Evolutionary conservation across 2,888 invertebrate species (phyloP), one percentile per base, ranked within the genome.

Genomic region (Anthophora plumipes): DNA sequence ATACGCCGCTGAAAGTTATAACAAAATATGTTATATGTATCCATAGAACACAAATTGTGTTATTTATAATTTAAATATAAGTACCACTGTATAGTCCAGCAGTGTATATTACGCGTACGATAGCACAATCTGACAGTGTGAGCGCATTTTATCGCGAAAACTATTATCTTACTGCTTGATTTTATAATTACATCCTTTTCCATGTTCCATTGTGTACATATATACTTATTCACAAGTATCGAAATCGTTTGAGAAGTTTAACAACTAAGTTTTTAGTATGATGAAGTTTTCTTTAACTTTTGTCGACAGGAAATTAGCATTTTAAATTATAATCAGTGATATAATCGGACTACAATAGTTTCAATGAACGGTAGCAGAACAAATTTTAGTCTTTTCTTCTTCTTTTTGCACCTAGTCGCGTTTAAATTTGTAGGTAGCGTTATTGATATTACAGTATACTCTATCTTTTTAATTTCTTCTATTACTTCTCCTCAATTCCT

Each of bases 61-160:
- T n/a, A n/a, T n/a, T n/a, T n/a, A n/a, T n/a, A n/a, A n/a, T n/a
- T n/a, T n/a, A n/a, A n/a, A n/a, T n/a, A n/a, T n/a, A n/a, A n/a
- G n/a, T n/a, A n/a, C n/a, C n/a, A n/a, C n/a, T n/a, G n/a, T n/a
- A n/a, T n/a, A n/a, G n/a, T n/a, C n/a, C n/a, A n/a, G n/a, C n/a
- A n/a, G n/a, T n/a, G n/a, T 4, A 25, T 57, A 22, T 48, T 50
- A 41, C 50, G 2, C 20, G 0, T 22, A 9, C 7, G 14, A 11
- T 67, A 50, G 55, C 14, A 52, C 48, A 20, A 12, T 52, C 8
- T 43, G 39, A 17, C 14, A 17, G 5, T 55, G 31, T 7, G 8
- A 12, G 12, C 39, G 41, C 14, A 14, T 37, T 31, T 78, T 79
- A 78, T 79, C 66, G 43, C 11, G 37, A 37, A 46, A 20, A 68